Percentiles rank a stretch among this genome's conserved stretches.
These are phyloP conservation scores for Spongilla lacustris DNA, from an alignment of 37 sponge, comb jelly and placozoan genomes.

Conservation along the genomic window DNA sequence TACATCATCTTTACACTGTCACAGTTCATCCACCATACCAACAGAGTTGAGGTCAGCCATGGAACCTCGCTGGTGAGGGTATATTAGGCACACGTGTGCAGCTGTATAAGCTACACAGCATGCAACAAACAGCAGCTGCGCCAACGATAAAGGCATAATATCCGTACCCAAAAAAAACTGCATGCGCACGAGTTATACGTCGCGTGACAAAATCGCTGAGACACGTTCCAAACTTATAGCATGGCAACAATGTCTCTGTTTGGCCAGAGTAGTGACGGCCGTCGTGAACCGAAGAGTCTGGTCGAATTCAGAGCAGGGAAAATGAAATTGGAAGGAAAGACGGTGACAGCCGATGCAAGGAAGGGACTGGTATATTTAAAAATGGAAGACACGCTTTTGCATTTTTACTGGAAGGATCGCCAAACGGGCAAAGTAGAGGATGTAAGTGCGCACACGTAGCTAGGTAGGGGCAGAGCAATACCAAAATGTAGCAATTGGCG, in stretches of 20 bases:
- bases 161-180: neutral
- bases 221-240: neutral
- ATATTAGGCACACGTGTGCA: conserved; percentile 79
- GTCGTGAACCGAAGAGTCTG: conserved; percentile 78
- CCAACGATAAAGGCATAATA: neutral
- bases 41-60: conserved; percentile 43
- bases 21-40: neutral
- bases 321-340: conserved; percentile 74
- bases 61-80: conserved; percentile 79
- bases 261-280: conserved; percentile 46
- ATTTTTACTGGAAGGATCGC: conserved; percentile 97
- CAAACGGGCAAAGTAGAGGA: conserved; percentile 76
- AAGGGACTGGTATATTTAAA: conserved; percentile 92
- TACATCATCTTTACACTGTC: too few relatives aligned
- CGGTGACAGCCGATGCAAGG: conserved; percentile 86
- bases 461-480: neutral
- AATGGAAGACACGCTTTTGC: conserved; percentile 74
- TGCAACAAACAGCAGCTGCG: conserved; percentile 9
- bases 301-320: conserved; percentile 97
- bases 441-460: conserved; percentile 37
- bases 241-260: conserved; percentile 57
- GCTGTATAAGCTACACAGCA: conserved; percentile 15
- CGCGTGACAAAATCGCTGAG: conserved; percentile 4
- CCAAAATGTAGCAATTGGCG: neutral
- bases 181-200: neutral